These are phyloP conservation scores for Setipinna tenuifilis DNA, from an alignment of 2,797 vertebrate genomes.

Conservation along the genomic window DNA sequence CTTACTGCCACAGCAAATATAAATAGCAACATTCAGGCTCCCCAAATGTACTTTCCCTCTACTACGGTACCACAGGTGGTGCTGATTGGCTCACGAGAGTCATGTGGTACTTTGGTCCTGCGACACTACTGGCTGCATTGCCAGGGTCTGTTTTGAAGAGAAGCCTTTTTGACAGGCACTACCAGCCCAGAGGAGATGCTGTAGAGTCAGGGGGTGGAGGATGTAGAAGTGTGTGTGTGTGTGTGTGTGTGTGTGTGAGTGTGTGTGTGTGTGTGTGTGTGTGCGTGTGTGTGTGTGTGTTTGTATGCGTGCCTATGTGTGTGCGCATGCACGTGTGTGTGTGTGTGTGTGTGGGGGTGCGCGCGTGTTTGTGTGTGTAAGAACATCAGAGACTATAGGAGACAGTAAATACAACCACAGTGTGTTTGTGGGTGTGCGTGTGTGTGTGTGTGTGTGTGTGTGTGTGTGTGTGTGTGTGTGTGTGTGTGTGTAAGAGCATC, in stretches of 20 bases:
- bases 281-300: constrained; percentile 30
- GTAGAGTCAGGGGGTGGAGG: constrained; percentile 69
- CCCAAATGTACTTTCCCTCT: constrained; percentile 75
- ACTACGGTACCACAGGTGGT: constrained; percentile 64
- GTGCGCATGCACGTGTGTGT: constrained; percentile 7
- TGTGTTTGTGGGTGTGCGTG: no score
- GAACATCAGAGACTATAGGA: no score
- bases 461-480: background rate
- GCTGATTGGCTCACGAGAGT: constrained; percentile 64
- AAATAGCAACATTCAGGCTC: constrained; percentile 78
- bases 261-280: constrained; percentile 24
- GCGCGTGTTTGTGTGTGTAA: constrained; percentile 22
- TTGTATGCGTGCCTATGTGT: background rate
- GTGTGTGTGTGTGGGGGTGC: constrained; percentile 27
- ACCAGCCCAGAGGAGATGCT: constrained; percentile 73
- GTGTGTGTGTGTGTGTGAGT: constrained; percentile 11
- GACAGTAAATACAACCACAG: background rate
- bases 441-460: background rate
- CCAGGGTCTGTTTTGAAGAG: constrained; percentile 70
- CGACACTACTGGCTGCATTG: constrained; percentile 73
- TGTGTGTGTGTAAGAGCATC: constrained; percentile 34
- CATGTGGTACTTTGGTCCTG: constrained; percentile 62
- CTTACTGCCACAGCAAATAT: constrained; percentile 73
- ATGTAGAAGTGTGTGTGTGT: constrained; percentile 50
- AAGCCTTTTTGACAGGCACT: constrained; percentile 76